Evolutionary conservation across 2,888 invertebrate species (phyloP), one percentile per base, ranked within the genome.

Genomic region (Eumacrocentrus americanus): DNA sequence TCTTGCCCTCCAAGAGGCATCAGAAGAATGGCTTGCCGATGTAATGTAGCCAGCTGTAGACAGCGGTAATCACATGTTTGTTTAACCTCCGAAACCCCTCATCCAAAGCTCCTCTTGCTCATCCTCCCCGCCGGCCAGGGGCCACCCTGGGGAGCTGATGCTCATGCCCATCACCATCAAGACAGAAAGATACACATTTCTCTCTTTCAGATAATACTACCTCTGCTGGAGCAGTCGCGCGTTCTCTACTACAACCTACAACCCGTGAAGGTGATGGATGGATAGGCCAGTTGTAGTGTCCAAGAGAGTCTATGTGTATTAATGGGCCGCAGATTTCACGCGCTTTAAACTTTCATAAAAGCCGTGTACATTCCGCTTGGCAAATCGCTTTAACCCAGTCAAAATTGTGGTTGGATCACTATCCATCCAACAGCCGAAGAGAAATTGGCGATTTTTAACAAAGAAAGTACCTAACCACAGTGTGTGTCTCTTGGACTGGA

Each of bases 51-150:
- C 80, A 80, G 80, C 79, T 80, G 80, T 79, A 78, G 79, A 76
- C 76, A 76, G 74, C 74, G 76, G 78, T 80, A 81, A 81, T 81
- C 80, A 79, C 77, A 80, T 81, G 80, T 80, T 81, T 80, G 80
- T 80, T 80, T 80, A 80, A 80, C 79, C 79, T 79, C 77, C 75
- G 73, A 77, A 80, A 78, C 78, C 80, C 76, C 77, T 80, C 78
- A 79, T 79, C 78, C 69, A 67, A 70, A 60, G 60, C 60, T 60
- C 58, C 46, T 51, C 62, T 63, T 37, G 52, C 55, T 34, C 55
- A 55, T 56, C 58, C 37, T 58, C 44, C 47, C 37, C 67, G 66
- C 57, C 66, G 71, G 69, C 66, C 71, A 68, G 67, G 72, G 78
- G 74, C 77, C 78, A 76, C 77, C 78, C 76, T 70, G 74, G 73